These are phyloP conservation scores for Tolypeutes matacus DNA, from an alignment of 2,797 vertebrate genomes.

Conservation along the genomic window DNA sequence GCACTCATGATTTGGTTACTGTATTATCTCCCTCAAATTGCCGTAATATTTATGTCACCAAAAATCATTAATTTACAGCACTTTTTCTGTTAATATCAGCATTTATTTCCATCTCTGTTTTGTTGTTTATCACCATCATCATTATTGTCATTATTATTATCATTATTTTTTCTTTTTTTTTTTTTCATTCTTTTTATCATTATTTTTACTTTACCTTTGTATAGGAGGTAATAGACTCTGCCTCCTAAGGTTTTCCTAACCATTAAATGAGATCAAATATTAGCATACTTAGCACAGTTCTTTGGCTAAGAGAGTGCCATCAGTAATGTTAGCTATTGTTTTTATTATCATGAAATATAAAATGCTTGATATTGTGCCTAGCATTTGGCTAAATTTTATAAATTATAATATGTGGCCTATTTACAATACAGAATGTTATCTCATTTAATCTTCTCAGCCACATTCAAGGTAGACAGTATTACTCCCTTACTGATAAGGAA, in stretches of 20 bases:
- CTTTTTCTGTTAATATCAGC: conserved; percentile 32
- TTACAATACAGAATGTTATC: background rate
- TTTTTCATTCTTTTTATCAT: background rate
- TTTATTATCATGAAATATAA: background rate
- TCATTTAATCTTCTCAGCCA: background rate
- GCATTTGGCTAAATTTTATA: conserved; percentile 22
- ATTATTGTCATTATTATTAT: background rate
- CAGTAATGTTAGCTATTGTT: background rate
- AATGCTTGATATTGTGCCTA: background rate
- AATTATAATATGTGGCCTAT: background rate
- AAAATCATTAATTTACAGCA: background rate
- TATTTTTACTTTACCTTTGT: background rate
- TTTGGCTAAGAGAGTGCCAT: background rate
- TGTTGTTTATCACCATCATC: background rate
- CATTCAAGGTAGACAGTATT: background rate
- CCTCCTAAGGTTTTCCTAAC: background rate
- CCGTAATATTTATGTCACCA: conserved; percentile 13
- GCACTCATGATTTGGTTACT: background rate
- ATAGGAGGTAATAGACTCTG: background rate
- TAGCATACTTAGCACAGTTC: background rate
- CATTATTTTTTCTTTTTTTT: background rate
- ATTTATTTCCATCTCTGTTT: background rate
- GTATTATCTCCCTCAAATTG: background rate
- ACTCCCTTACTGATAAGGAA: background rate
- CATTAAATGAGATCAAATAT: background rate